phyloP scores from a whole-genome alignment of 2,888 invertebrate genomes.

The Torymus aiolomorphi region DNA sequence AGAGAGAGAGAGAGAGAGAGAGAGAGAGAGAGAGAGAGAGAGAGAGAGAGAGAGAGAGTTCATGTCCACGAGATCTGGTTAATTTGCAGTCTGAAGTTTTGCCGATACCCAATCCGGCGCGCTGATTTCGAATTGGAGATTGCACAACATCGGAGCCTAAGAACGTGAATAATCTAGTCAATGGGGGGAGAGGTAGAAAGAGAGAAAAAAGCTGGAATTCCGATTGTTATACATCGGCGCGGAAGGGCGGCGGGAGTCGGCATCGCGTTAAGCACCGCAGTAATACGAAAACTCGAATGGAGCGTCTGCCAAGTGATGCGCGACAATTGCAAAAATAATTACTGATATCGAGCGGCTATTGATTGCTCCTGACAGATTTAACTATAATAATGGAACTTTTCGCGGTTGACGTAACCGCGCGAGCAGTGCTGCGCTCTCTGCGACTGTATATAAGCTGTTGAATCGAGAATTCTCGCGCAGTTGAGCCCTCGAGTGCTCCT shows the following conservation, averaged over 20 bases:
- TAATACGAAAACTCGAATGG: constrained; percentile 33
- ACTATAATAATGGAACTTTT: constrained; percentile 70
- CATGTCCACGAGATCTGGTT: no score
- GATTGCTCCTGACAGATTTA: constrained; percentile 66
- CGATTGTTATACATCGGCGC: background rate
- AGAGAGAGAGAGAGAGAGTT: no score
- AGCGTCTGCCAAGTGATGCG: constrained; percentile 32
- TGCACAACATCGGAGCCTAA: no score
- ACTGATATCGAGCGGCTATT: constrained; percentile 65
- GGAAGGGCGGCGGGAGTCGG: no score
- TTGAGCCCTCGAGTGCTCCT: constrained; percentile 69
- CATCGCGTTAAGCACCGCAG: constrained; percentile 18
- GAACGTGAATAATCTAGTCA: no score
- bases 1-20: no score
- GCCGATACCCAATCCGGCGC: no score
- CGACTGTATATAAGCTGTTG: constrained; percentile 62
- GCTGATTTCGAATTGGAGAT: no score
- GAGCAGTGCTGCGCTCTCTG: constrained; percentile 55
- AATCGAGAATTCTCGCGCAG: constrained; percentile 70
- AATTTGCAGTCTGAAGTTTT: no score
- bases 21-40: no score
- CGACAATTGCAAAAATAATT: constrained; percentile 60
- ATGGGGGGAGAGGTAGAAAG: no score
- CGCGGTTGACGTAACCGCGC: constrained; percentile 71
- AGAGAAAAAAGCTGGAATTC: no score